Percentiles rank a stretch among this genome's conserved stretches.
phyloP scores from a whole-genome alignment of 92 coral and sea anemone species.

The Zoanthus gigantus region DNA sequence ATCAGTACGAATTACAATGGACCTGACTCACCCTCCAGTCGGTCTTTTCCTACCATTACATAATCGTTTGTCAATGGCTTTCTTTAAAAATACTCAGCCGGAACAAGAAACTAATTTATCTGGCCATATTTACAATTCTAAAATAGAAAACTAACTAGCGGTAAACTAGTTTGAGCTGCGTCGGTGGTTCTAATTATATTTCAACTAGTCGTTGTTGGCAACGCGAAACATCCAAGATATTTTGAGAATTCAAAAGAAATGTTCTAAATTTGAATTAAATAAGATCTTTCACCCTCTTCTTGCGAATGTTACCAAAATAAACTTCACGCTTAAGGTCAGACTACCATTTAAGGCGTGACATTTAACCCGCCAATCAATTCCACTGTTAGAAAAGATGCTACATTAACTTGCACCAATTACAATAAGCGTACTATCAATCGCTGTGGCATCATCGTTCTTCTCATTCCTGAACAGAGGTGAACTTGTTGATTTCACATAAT shows the following conservation, averaged over 20 bases:
- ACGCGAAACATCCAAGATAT: slow-evolving; percentile 10
- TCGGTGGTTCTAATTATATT: background rate
- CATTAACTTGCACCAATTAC: slow-evolving; percentile 14
- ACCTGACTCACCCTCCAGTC: no score
- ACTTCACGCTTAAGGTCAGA: slow-evolving; percentile 31
- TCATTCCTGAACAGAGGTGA: slow-evolving; percentile 49
- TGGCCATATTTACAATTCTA: background rate
- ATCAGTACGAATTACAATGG: no score
- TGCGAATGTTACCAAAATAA: slow-evolving; percentile 41
- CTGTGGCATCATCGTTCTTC: slow-evolving; percentile 42
- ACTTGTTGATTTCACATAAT: slow-evolving; percentile 44
- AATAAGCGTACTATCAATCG: background rate
- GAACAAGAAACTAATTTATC: no score
- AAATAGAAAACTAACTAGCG: background rate
- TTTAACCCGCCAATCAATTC: slow-evolving; percentile 1
- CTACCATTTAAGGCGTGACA: slow-evolving; percentile 48
- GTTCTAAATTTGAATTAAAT: slow-evolving; percentile 45
- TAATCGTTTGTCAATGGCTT: no score
- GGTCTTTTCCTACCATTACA: no score
- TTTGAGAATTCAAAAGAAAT: slow-evolving; percentile 41
- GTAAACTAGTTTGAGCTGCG: no score
- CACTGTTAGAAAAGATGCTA: background rate
- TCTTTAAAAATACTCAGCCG: no score
- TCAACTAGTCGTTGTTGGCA: slow-evolving; percentile 8
- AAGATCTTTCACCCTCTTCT: background rate